A percentile compares a stretch with the other conserved stretches of the same genome.
These are phyloP conservation scores for Dromaius novaehollandiae DNA, from an alignment of 2,113 vertebrate species.

Conservation along the genomic window DNA sequence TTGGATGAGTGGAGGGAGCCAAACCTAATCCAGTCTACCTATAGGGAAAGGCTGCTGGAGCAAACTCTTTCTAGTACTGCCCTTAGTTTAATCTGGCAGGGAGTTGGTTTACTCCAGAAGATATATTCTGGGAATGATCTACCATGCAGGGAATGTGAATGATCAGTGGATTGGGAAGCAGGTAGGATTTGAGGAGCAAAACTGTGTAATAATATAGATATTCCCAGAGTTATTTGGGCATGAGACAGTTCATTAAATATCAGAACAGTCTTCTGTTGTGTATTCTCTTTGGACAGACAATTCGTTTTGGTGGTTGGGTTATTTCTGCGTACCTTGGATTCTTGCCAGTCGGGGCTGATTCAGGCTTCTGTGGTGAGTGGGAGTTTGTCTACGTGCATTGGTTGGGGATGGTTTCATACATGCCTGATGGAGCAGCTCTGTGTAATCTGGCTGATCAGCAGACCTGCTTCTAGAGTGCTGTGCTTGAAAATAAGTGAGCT, in stretches of 20 bases:
- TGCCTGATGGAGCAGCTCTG: neutral
- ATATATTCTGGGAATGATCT: neutral
- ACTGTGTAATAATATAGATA: neutral
- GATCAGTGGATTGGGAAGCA: neutral
- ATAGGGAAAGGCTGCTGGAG: neutral
- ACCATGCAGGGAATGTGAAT: neutral
- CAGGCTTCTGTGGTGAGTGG: neutral
- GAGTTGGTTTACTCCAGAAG: neutral
- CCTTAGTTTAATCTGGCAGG: neutral
- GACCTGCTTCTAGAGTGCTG: neutral
- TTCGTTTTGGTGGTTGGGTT: neutral
- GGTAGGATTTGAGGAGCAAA: neutral
- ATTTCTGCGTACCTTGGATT: neutral
- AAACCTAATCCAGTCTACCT: neutral
- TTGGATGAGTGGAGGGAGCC: neutral
- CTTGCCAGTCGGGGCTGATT: neutral
- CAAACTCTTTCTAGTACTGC: neutral
- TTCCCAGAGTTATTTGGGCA: neutral
- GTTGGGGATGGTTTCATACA: neutral
- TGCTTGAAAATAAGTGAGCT: neutral
- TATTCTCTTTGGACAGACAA: neutral
- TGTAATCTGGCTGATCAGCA: neutral
- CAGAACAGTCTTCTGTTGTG: neutral
- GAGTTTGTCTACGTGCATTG: neutral
- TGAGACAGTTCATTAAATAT: neutral